phyloP scores from a whole-genome alignment of 1,140 invertebrate species.

The Lasioglossum albipes region DNA sequence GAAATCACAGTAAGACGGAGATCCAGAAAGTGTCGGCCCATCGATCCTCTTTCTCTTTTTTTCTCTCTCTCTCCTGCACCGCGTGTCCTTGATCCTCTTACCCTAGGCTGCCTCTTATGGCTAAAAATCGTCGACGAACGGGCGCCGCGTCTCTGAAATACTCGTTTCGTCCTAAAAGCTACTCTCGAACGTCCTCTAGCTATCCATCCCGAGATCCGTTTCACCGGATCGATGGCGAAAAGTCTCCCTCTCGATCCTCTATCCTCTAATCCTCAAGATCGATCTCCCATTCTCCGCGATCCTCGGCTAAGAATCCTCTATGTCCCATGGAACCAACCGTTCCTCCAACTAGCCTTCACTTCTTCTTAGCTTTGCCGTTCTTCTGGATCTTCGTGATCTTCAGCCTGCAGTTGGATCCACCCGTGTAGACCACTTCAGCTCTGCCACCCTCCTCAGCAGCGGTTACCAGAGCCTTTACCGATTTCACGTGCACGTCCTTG shows the following conservation, averaged over 20 bases:
- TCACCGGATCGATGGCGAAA: slow-evolving; percentile 35
- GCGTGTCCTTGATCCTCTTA: slow-evolving; percentile 29
- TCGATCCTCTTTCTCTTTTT: not conserved
- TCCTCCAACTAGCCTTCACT: slow-evolving; percentile 46
- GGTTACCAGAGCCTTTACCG: slow-evolving; percentile 76
- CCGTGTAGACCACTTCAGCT: slow-evolving; percentile 76
- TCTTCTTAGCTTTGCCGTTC: slow-evolving; percentile 65
- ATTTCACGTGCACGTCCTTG: slow-evolving; percentile 74
- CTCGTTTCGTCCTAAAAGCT: slow-evolving; percentile 30
- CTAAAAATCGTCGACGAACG: slow-evolving; percentile 19
- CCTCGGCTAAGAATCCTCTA: slow-evolving; percentile 31
- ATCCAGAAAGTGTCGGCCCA: slow-evolving; percentile 47
- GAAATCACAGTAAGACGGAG: slow-evolving; percentile 63
- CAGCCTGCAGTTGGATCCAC: slow-evolving; percentile 72
- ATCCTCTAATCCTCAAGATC: not conserved
- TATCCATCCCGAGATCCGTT: slow-evolving; percentile 35
- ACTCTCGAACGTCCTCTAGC: slow-evolving; percentile 19
- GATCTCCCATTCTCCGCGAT: not conserved
- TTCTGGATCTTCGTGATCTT: slow-evolving; percentile 72
- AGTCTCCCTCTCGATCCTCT: not conserved
- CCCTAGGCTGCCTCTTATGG: slow-evolving; percentile 29
- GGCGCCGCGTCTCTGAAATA: not conserved
- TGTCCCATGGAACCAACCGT: not conserved
- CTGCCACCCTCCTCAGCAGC: slow-evolving; percentile 76
- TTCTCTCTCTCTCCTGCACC: not conserved